Percentiles rank a stretch among this genome's conserved stretches.
These are phyloP conservation scores for Scartelaos histophorus DNA, from an alignment of 2,113 vertebrate species.

Conservation along the genomic window DNA sequence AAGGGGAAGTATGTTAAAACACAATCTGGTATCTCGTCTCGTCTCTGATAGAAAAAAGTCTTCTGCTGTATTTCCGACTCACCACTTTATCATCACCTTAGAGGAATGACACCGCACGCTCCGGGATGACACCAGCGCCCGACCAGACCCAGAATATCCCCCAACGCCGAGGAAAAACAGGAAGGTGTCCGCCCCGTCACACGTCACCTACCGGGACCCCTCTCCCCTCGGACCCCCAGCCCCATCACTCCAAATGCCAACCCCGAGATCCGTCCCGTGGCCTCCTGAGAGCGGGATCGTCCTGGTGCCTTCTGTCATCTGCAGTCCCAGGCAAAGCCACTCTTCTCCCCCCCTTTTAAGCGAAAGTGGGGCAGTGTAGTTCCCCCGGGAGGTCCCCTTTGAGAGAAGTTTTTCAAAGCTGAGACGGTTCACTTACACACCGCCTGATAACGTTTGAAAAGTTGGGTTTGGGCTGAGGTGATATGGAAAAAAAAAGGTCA, in stretches of 20 bases:
- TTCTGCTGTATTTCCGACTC: neutral
- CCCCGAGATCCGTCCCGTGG: constrained; percentile 40
- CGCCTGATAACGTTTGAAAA: constrained; percentile 24
- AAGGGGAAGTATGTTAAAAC: too few relatives aligned
- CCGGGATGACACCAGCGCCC: neutral
- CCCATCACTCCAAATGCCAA: constrained; percentile 47
- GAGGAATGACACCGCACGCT: neutral
- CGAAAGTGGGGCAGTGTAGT: constrained; percentile 59
- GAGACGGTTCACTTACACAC: constrained; percentile 58
- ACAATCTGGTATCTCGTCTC: too few relatives aligned
- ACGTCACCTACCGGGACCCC: constrained; percentile 25
- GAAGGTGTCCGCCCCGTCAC: constrained; percentile 23
- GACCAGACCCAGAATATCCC: neutral
- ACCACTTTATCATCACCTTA: neutral
- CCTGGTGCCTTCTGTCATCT: constrained; percentile 56
- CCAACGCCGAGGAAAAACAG: neutral
- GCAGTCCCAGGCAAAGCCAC: constrained; percentile 41
- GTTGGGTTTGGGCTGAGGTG: neutral
- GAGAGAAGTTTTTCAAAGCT: constrained; percentile 50
- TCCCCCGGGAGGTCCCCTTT: constrained; percentile 60
- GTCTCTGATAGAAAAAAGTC: too few relatives aligned
- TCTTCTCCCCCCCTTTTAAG: constrained; percentile 12
- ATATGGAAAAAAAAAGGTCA: neutral
- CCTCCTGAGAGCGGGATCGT: constrained; percentile 56
- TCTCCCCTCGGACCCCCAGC: constrained; percentile 35